A percentile compares a stretch with the other conserved stretches of the same genome.
phyloP scores from a whole-genome alignment of 1,140 invertebrate genomes.

The Metopolophium dirhodum region DNA sequence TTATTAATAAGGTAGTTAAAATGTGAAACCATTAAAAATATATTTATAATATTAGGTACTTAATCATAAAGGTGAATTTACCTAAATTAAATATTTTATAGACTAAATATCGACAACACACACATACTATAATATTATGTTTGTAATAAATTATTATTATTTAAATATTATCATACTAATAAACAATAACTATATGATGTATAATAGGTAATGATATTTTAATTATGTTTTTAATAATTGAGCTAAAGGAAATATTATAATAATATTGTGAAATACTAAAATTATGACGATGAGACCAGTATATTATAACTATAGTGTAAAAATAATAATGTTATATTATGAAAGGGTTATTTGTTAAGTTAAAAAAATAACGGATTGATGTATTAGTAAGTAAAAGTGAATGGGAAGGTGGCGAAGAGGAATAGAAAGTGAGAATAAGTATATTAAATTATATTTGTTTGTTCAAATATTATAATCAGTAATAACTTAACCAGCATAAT shows the following conservation, averaged over 20 bases:
- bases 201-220: too few species aligned
- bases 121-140: too few species aligned
- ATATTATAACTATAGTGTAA: background rate
- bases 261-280: background rate
- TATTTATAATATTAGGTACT: background rate
- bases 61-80: too few species aligned
- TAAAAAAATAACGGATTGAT: background rate
- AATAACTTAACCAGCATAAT: background rate
- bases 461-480: background rate
- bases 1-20: background rate
- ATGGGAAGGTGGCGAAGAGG: background rate
- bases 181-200: too few species aligned
- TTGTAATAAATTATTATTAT: too few species aligned
- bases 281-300: background rate
- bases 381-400: slow-evolving; percentile 9
- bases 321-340: background rate
- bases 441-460: slow-evolving; percentile 1
- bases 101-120: too few species aligned
- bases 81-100: too few species aligned
- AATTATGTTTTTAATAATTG: background rate
- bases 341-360: background rate
- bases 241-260: background rate
- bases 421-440: slow-evolving; percentile 8
- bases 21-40: background rate
- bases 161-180: background rate